A percentile compares a stretch with the other conserved stretches of the same genome.
Conservation (phyloP, 2,797 vertebrate genomes). For the Galaxias olidus region DNA sequence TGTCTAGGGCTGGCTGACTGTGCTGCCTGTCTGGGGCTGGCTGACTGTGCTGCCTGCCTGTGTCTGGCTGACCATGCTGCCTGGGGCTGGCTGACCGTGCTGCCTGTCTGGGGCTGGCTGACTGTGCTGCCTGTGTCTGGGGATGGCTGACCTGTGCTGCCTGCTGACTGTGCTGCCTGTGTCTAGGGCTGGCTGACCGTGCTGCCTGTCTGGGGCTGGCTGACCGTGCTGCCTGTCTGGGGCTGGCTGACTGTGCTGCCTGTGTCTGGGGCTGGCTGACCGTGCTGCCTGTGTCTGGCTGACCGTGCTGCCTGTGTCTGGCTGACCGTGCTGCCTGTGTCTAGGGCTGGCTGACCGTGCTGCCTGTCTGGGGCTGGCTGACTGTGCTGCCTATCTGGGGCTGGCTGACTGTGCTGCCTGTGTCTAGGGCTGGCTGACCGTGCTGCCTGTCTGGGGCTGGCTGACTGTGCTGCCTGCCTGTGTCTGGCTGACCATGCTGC, state of each 20-base stretch:
- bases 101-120: slow-evolving; percentile 39
- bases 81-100: slow-evolving; percentile 36
- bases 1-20: slow-evolving; percentile 36
- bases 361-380: slow-evolving; percentile 39
- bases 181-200: slow-evolving; percentile 35
- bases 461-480: slow-evolving; percentile 38
- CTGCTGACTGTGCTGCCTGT: slow-evolving; percentile 38
- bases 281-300: slow-evolving; percentile 35
- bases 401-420: slow-evolving; percentile 37
- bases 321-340: slow-evolving; percentile 37
- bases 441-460: slow-evolving; percentile 38
- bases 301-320: slow-evolving; percentile 39
- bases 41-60: slow-evolving; percentile 38
- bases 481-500: too few relatives aligned
- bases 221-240: slow-evolving; percentile 38
- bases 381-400: slow-evolving; percentile 37
- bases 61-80: slow-evolving; percentile 38
- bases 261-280: slow-evolving; percentile 39
- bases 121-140: slow-evolving; percentile 37
- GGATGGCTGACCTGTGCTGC: too few relatives aligned
- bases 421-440: slow-evolving; percentile 36
- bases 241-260: slow-evolving; percentile 37
- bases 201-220: slow-evolving; percentile 39
- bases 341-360: slow-evolving; percentile 36
- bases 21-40: slow-evolving; percentile 38